These are phyloP conservation scores for Pygoscelis antarcticus DNA, from an alignment of 2,113 vertebrate genomes.

Conservation along the genomic window DNA sequence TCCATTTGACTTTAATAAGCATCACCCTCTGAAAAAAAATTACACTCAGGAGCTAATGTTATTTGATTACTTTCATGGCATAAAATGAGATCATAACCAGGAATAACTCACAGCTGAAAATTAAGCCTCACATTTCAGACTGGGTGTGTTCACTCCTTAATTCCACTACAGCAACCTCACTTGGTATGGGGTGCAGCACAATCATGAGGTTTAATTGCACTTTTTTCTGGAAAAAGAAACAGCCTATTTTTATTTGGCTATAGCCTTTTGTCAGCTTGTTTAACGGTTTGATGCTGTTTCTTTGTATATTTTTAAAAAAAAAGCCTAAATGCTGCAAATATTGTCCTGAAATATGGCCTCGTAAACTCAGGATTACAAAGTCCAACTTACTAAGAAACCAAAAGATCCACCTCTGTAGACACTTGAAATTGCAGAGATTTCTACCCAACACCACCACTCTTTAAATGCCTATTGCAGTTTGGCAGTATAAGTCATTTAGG, in stretches of 20 bases:
- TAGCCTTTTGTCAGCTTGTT: neutral
- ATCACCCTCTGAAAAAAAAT: constrained; percentile 14
- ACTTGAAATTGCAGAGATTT: neutral
- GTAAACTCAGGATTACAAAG: neutral
- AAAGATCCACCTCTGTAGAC: neutral
- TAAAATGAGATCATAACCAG: constrained; percentile 73
- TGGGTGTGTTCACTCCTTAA: constrained; percentile 58
- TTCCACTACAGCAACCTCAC: constrained; percentile 15
- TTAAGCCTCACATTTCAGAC: constrained; percentile 55
- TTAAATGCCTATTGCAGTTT: neutral
- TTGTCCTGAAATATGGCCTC: neutral
- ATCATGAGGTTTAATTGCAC: neutral
- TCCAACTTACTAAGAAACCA: neutral
- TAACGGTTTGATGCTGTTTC: neutral
- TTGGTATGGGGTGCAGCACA: constrained; percentile 22
- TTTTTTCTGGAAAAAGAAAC: neutral
- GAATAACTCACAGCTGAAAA: constrained; percentile 72
- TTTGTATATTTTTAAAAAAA: neutral
- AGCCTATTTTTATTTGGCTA: neutral
- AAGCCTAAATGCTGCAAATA: neutral
- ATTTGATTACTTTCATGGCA: constrained; percentile 42
- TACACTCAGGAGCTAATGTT: neutral
- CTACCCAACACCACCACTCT: neutral
- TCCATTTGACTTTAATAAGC: constrained; percentile 50
- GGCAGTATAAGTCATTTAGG: neutral